A percentile compares a stretch with the other conserved stretches of the same genome.
phyloP scores from a whole-genome alignment of 92 coral and sea anemone genomes.

The Zoanthus sociatus region DNA sequence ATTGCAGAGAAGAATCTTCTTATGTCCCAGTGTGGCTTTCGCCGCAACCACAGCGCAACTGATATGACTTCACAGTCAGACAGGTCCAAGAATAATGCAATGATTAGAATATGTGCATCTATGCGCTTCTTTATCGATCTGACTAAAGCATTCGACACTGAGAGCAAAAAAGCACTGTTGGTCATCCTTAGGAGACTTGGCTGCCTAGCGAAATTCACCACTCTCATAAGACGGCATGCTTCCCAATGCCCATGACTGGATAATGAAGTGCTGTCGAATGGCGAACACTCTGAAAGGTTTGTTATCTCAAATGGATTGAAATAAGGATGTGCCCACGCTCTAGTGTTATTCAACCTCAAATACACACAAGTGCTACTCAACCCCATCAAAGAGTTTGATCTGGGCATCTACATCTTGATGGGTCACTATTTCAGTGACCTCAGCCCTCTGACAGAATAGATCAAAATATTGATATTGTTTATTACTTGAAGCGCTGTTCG shows the following conservation, averaged over 20 bases:
- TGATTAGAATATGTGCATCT: slow-evolving; percentile 4
- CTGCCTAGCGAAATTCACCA: slow-evolving; percentile 29
- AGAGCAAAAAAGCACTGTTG: background rate
- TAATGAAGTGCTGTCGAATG: background rate
- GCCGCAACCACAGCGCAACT: slow-evolving; percentile 2
- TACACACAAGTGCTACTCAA: slow-evolving; percentile 12
- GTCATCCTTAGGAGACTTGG: slow-evolving; percentile 1
- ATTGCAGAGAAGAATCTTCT: slow-evolving; percentile 14
- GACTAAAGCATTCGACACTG: background rate
- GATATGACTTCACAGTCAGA: slow-evolving; percentile 21
- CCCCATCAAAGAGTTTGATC: slow-evolving; percentile 13
- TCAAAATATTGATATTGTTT: background rate
- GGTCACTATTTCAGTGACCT: slow-evolving; percentile 34
- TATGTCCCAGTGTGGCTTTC: slow-evolving; percentile 31
- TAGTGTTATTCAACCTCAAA: background rate
- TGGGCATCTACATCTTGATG: slow-evolving; percentile 30
- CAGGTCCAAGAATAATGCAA: slow-evolving; percentile 39
- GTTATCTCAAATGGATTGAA: background rate
- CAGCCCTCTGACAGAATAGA: slow-evolving; percentile 4
- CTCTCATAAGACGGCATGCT: too few relatives aligned
- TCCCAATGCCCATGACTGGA: background rate
- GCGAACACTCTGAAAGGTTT: slow-evolving; percentile 7
- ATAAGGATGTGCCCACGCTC: background rate
- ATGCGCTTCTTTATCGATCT: slow-evolving; percentile 19
- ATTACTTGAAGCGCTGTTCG: slow-evolving; percentile 10